Evolutionary conservation across 2,797 vertebrate species (phyloP).

Genomic region (Sciurus carolinensis): DNA sequence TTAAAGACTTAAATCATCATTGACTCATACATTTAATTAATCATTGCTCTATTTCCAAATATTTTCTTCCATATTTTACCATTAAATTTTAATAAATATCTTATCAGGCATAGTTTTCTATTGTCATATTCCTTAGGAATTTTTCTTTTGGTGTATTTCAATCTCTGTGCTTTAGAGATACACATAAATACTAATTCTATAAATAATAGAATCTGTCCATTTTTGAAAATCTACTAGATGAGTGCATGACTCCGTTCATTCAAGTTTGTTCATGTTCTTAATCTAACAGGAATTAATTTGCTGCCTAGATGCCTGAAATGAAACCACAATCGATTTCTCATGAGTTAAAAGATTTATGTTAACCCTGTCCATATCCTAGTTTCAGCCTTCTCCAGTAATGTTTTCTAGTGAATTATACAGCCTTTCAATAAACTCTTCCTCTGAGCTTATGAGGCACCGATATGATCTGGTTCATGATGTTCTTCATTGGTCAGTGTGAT

Average conservation of each 20-base stretch:
- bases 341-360: not conserved
- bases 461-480: not conserved
- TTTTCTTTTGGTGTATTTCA: not conserved
- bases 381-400: not conserved
- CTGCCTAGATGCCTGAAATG: not conserved
- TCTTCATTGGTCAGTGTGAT: not conserved
- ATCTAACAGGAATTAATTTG: constrained; percentile 54
- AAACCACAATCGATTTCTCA: not conserved
- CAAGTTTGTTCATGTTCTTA: constrained; percentile 6
- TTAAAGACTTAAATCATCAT: not conserved
- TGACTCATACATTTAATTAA: not conserved
- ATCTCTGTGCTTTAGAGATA: not conserved
- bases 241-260: not conserved
- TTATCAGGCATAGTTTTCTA: not conserved
- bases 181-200: constrained; percentile 36
- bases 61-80: not conserved
- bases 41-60: not conserved
- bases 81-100: not conserved
- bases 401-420: not conserved
- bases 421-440: not conserved
- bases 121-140: not conserved
- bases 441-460: not conserved
- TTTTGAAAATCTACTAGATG: not conserved
- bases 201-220: not conserved
- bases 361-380: not conserved